Percentiles rank a stretch among this genome's conserved stretches.
Evolutionary conservation across 2,113 vertebrate species (phyloP).

Genomic region (Oxyruncus cristatus): DNA sequence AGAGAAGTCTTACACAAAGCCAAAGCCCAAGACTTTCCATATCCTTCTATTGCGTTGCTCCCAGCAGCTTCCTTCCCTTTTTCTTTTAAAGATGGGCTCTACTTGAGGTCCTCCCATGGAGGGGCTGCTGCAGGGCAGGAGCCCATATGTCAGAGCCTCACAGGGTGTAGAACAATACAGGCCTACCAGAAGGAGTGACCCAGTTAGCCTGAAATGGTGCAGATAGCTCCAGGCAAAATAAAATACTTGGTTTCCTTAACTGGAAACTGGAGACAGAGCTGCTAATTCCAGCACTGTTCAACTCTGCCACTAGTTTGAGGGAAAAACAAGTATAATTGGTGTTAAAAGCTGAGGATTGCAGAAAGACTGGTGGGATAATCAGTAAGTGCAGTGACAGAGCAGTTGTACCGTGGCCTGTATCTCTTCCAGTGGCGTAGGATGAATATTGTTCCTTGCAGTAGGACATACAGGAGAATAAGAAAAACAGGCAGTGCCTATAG

Average conservation of each 20-base stretch:
- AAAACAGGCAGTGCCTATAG: neutral
- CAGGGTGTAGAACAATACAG: neutral
- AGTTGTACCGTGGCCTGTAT: neutral
- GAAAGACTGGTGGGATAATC: neutral
- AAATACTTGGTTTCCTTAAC: neutral
- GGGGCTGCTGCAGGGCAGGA: neutral
- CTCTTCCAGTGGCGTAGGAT: neutral
- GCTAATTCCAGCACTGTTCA: neutral
- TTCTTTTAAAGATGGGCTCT: neutral
- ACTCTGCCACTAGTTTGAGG: neutral
- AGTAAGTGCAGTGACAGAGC: neutral
- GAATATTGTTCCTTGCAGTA: neutral
- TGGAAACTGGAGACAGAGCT: neutral
- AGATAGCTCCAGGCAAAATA: neutral
- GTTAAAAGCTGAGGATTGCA: neutral
- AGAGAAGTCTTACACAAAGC: neutral
- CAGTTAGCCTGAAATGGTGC: neutral
- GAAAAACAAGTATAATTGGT: neutral
- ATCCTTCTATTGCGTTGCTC: neutral
- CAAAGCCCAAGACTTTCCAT: neutral
- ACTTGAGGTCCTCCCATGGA: neutral
- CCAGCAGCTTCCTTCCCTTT: neutral
- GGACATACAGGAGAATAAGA: neutral
- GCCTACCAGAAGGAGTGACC: neutral
- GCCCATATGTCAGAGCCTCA: neutral